Evolutionary conservation across 2,888 invertebrate genomes (phyloP).

Genomic region (Agriopis marginaria): DNA sequence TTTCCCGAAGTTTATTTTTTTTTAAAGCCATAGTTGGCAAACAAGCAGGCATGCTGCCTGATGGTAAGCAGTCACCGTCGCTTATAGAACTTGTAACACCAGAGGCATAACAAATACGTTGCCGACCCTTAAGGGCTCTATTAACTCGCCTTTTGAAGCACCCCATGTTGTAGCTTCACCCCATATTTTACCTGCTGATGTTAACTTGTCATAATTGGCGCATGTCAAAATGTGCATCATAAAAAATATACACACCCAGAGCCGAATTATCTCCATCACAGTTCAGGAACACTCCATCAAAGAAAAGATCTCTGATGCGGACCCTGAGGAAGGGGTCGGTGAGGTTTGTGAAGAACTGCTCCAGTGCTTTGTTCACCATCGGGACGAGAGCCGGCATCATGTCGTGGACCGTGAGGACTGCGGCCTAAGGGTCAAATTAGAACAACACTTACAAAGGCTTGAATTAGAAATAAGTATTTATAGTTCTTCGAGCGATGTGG

Average conservation of each 20-base stretch:
- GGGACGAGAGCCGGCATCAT: slow-evolving; percentile 75
- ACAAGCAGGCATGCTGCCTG: too few species aligned
- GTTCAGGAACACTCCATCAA: slow-evolving; percentile 84
- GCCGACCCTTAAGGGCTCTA: too few species aligned
- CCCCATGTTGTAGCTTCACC: too few species aligned
- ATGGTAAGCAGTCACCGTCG: too few species aligned
- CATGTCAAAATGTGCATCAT: neutral
- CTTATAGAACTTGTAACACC: too few species aligned
- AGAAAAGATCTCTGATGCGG: slow-evolving; percentile 84
- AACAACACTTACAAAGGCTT: neutral
- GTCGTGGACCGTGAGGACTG: slow-evolving; percentile 71
- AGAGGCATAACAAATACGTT: too few species aligned
- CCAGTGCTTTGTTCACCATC: slow-evolving; percentile 82
- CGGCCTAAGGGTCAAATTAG: slow-evolving; percentile 65
- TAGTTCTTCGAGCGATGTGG: too few species aligned
- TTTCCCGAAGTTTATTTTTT: too few species aligned
- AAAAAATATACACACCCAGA: slow-evolving; percentile 66
- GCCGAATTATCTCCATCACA: slow-evolving; percentile 78
- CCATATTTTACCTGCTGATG: too few species aligned
- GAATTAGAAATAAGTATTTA: neutral
- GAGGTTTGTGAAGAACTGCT: slow-evolving; percentile 80
- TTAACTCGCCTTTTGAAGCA: too few species aligned
- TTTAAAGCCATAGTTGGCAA: too few species aligned
- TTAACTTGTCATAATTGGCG: too few species aligned
- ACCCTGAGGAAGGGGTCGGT: slow-evolving; percentile 82